Evolutionary conservation across 2,797 vertebrate genomes (phyloP).

Genomic region (Lophotriccus pileatus): DNA sequence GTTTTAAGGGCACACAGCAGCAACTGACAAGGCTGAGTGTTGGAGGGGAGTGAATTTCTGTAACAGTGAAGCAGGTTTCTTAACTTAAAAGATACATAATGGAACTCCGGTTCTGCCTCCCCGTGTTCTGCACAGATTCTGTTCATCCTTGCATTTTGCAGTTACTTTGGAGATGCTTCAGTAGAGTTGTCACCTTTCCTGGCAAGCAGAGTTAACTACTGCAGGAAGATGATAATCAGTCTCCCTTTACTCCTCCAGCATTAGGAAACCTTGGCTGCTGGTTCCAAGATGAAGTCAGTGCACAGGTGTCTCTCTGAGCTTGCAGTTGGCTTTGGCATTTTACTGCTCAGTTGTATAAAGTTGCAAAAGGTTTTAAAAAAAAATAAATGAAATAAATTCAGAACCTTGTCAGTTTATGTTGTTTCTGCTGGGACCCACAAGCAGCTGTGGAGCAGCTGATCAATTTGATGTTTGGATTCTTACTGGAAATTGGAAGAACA

Average conservation of each 20-base stretch:
- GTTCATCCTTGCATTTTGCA: neutral
- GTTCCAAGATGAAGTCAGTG: neutral
- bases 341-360: neutral
- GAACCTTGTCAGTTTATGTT: neutral
- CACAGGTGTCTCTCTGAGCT: neutral
- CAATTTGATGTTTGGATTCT: neutral
- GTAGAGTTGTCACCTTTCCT: neutral
- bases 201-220: neutral
- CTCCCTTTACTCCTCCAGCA: rapidly evolving
- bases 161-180: neutral
- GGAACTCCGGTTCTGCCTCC: neutral
- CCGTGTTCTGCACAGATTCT: neutral
- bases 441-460: neutral
- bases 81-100: neutral
- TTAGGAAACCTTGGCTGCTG: neutral
- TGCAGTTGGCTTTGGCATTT: neutral
- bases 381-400: neutral
- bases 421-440: neutral
- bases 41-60: neutral
- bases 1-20: neutral
- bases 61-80: neutral
- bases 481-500: neutral
- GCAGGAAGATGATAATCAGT: neutral
- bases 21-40: neutral
- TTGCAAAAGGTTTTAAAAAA: neutral